Base-by-base conservation (phyloP, 64 coral and sea anemone genomes). In the Hydrozoanthus tunicans region DNA sequence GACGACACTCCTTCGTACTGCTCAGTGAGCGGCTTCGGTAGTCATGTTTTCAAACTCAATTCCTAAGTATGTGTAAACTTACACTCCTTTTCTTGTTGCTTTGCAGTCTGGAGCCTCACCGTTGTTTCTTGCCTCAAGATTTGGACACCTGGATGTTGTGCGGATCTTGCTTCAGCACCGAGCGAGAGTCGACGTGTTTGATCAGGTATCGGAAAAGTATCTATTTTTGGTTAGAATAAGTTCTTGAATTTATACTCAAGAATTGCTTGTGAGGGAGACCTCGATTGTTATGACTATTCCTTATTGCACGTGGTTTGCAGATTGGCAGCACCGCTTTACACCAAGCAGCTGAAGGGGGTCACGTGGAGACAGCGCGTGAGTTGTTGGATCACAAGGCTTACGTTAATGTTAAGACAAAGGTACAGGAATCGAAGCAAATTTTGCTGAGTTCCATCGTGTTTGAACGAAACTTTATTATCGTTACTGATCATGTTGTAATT, bases 151-250 rank as follows among this genome's bases (percentile, higher is more conserved):
- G n/a, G 96, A 98, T 43, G 94, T 98, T 26, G 91, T 95, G 1
- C 92, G 81, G 76, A 78, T 88, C 9, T 82, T 98, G 17, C 25
- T 98, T 5, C 77, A 67, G 20, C 92, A 93, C 32, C 89, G 92
- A 24, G 96, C 96, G 12, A 89, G 96, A 79, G 91, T 98, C 26
- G 96, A 95, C 75, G 91, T 93, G 6, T 98, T 98, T 85, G 94
- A 98, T 77, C 80, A 92, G 89, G 96, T 98, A 77, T 89, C 20
- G 20, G 17, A 43, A 43, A 43, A 43, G 2, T 1, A 43, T 43
- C 32, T 43, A 43, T 43, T 43, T 43, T 43, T 43, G 32, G 32
- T 43, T 43, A 2, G 32, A 43, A 2, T 43, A 1, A 43, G 32
- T 43, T 43, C 0, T 43, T 43, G 32, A 43, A 0, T 43, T 43